Base-by-base conservation (phyloP, 2,113 vertebrate species). In the Carassius auratus region DNA sequence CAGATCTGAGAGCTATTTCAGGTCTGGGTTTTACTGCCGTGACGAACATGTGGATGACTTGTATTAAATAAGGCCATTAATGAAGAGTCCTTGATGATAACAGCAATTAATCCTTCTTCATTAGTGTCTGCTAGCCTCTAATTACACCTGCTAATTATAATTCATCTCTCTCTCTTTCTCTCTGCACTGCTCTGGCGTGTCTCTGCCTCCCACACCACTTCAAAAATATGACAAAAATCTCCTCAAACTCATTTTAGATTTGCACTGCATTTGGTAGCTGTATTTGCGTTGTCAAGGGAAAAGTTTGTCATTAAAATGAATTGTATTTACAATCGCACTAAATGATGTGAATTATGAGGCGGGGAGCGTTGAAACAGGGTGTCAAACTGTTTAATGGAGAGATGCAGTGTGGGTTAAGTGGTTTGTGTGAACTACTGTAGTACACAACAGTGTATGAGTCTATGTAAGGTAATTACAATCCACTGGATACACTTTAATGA, bases 71-170 rank as follows among this genome's bases (percentile, higher is more conserved):
- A 48, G 64, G 42, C 59, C 85, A 82, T 88, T 89, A 86, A 89
- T 86, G 78, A 19, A 81, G 79, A 87, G 75, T 82, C 85, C 87
- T 87, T 84, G 88, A 84, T 86, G 76, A 86, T 88, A 86, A 85
- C 79, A 78, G 83, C 76, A 75, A 88, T 89, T 86, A 89, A 89
- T 89, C 88, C 88, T 82, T 84, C 84, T 88, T 88, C 73, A 86
- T 87, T 87, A 86, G 55, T 82, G 86, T 84, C 85, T 84, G 83
- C 83, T 76, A 81, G 86, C 82, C 74, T 85, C 84, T 86, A 88
- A 88, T 88, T 88, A 89, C 59, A 83, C 82, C 76, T 86, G 82
- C 86, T 89, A 85, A 88, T 89, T 85, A 86, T 86, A 83, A 86
- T 68, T 23, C 71, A 69, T 69, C 68, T 48, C 57, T 82, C 66